Evolutionary conservation across 2,113 vertebrate genomes (phyloP).

Genomic region (Hassar affinis): DNA sequence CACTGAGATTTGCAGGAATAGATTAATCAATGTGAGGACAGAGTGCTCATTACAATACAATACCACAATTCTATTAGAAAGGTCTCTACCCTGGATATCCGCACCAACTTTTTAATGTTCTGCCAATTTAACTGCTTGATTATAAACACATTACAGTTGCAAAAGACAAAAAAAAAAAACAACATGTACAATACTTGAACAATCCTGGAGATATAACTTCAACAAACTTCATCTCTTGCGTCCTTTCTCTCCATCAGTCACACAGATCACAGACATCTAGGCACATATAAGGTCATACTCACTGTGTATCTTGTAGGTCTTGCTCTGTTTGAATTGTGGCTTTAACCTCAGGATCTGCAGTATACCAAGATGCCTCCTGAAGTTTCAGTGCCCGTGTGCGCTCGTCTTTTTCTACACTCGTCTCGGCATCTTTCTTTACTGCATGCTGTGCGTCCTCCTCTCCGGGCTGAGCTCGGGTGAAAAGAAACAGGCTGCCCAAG

Average conservation of each 20-base stretch:
- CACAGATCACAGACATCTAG: not conserved
- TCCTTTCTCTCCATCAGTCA: not conserved
- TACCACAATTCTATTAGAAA: not conserved
- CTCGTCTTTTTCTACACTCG: not conserved
- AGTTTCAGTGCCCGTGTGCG: conserved; percentile 1
- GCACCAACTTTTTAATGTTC: too few relatives aligned
- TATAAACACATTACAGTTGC: not conserved
- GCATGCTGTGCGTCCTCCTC: conserved; percentile 30
- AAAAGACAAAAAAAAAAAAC: not conserved
- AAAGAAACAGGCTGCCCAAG: conserved; percentile 58
- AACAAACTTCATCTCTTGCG: not conserved
- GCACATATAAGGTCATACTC: conserved; percentile 24
- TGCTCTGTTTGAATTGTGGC: not conserved
- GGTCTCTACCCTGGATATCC: not conserved
- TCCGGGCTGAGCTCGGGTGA: conserved; percentile 43
- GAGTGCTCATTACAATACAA: not conserved
- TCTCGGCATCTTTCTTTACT: conserved; percentile 16
- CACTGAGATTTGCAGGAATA: not conserved
- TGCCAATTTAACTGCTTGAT: not conserved
- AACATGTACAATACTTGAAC: not conserved
- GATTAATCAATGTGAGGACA: not conserved
- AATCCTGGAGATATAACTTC: not conserved
- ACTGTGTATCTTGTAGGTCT: conserved; percentile 30
- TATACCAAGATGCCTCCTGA: conserved; percentile 6
- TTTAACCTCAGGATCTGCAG: conserved; percentile 24